Evolutionary conservation across 2,888 invertebrate genomes (phyloP), one percentile per base, ranked within the genome.

Genomic region (Thelaira solivaga): DNA sequence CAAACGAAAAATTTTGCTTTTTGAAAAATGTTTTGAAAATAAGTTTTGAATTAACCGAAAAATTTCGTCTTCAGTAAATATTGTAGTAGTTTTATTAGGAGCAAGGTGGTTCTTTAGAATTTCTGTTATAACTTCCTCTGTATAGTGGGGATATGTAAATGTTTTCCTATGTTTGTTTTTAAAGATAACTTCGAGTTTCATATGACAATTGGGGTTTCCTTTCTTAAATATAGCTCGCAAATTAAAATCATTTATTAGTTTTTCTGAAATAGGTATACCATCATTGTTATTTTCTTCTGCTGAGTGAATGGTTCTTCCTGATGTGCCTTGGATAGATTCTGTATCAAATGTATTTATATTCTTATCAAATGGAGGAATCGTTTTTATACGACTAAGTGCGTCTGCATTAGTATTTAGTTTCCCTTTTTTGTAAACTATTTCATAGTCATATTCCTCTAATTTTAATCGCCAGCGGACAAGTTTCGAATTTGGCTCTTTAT

Each of bases 391-490:
- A 20, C 80, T 80, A 3, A 81, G 45, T 1, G 81, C 80, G 16
- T 82, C 80, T 2, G 81, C 82, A n/a, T 81, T 81, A 10, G 74
- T 72, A 24, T 82, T 82, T 29, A 26, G 1, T 10, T 24, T 22
- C 1, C 49, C 16, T 24, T 62, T 49, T 62, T 62, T 36, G 7
- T 61, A 45, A 8, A 43, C 10, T 4, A 57, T 18, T n/a, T 53
- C 34, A 4, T 53, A 36, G 16, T 24, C 24, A 10, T 13, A 47
- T 36, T 45, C 43, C 10, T 34, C 47, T 34, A 47, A 5, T 13
- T 41, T 39, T n/a, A 43, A 53, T n/a, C 51, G 11, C 51, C 51
- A 51, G 11, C 39, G 34, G 2, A 47, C 24, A 18, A 22, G 10
- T 47, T 62, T 43, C 20, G 39, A 36, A 10, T 39, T 57, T 24